Evolutionary conservation across 2,797 vertebrate genomes (phyloP).

Genomic region (Scolopax rusticola): DNA sequence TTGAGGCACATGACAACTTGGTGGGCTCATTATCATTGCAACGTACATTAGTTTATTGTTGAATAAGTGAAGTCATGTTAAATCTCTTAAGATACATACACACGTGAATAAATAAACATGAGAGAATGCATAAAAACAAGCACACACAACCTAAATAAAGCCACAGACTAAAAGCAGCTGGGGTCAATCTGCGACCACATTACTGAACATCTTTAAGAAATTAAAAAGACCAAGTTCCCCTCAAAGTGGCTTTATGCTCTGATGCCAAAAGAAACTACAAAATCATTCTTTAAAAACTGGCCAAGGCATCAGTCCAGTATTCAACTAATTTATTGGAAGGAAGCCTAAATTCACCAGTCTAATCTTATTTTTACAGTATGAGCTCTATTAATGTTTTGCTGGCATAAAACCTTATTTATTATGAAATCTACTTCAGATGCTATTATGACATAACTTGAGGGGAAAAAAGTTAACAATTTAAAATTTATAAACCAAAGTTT

Average conservation of each 20-base stretch:
- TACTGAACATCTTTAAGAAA: constrained; percentile 37
- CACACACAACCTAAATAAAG: background rate
- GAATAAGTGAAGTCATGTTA: background rate
- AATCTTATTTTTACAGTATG: constrained; percentile 76
- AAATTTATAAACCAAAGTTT: constrained; percentile 61
- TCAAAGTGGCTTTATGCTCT: constrained; percentile 31
- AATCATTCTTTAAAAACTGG: constrained; percentile 72
- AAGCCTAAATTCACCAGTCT: constrained; percentile 63
- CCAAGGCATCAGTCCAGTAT: constrained; percentile 70
- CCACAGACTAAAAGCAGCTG: constrained; percentile 2
- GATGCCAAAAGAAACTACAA: constrained; percentile 72
- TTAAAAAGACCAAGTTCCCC: constrained; percentile 15
- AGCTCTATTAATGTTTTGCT: constrained; percentile 62
- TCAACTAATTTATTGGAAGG: constrained; percentile 67
- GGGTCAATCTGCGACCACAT: background rate
- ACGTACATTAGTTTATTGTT: background rate
- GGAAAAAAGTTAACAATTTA: constrained; percentile 55
- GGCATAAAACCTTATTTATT: constrained; percentile 71
- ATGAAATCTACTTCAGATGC: constrained; percentile 65
- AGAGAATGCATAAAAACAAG: background rate
- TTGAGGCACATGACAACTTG: background rate
- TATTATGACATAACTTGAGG: constrained; percentile 60
- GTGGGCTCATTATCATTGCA: background rate
- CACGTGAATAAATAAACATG: background rate
- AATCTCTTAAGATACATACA: background rate